A percentile compares a stretch with the other conserved stretches of the same genome.
These are phyloP conservation scores for Galago senegalensis DNA, from an alignment of 2,797 vertebrate species.

Conservation along the genomic window DNA sequence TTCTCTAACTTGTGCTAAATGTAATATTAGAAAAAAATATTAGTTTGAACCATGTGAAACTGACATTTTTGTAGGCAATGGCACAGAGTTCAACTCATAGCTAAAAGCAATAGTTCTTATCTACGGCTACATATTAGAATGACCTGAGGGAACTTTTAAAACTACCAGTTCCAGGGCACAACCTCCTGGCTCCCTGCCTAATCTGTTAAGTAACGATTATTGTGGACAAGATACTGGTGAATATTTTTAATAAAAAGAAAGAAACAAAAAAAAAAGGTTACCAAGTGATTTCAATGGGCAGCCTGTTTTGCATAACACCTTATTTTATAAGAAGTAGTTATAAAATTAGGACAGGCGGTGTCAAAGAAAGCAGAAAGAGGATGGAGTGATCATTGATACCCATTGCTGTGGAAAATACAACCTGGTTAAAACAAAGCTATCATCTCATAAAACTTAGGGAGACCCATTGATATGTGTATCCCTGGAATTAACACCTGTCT, in stretches of 20 bases:
- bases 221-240: neutral
- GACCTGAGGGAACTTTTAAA: neutral
- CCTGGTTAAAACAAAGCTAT: neutral
- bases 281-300: neutral
- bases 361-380: neutral
- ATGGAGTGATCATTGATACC: neutral
- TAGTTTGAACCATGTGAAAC: neutral
- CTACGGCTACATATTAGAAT: neutral
- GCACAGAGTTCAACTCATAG: neutral
- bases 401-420: neutral
- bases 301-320: neutral
- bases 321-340: neutral
- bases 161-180: neutral
- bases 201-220: neutral
- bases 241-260: neutral
- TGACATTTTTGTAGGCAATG: neutral
- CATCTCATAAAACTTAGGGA: neutral
- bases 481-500: neutral
- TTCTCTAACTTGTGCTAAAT: neutral
- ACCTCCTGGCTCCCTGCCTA: neutral
- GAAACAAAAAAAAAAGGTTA: neutral
- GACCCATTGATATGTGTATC: neutral
- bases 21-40: neutral
- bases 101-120: neutral
- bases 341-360: neutral